These are phyloP conservation scores for Tarsius wallacei DNA, from an alignment of 2,797 vertebrate genomes.

Conservation along the genomic window DNA sequence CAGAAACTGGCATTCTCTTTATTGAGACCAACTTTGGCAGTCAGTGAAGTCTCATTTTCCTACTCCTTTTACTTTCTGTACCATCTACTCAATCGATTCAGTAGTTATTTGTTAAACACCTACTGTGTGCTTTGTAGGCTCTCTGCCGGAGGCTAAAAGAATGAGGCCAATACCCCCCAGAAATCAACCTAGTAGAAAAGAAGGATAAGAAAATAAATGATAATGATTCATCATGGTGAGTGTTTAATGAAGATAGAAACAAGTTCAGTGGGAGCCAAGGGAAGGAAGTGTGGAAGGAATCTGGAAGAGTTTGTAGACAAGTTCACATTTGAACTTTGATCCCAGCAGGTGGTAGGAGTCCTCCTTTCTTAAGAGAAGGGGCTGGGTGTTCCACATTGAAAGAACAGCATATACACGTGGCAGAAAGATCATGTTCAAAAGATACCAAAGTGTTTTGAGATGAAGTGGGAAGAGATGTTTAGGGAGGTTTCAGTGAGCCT, in stretches of 20 bases:
- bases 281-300: neutral
- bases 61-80: neutral
- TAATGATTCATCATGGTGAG: neutral
- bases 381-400: neutral
- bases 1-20: neutral
- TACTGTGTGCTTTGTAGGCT: neutral
- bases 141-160: neutral
- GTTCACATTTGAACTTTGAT: neutral
- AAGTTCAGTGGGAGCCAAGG: neutral
- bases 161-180: neutral
- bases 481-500: neutral
- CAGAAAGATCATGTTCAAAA: neutral
- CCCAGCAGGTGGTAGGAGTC: neutral
- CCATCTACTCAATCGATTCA: neutral
- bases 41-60: neutral
- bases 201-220: conserved; percentile 19
- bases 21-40: neutral
- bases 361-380: neutral
- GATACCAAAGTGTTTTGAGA: neutral
- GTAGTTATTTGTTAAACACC: neutral
- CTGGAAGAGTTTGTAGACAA: neutral
- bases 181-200: conserved; percentile 36
- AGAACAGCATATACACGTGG: neutral
- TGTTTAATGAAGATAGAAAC: neutral
- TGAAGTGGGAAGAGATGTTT: neutral